Evolutionary conservation across 2,113 vertebrate genomes (phyloP).

Genomic region (Balaenoptera acutorostrata): DNA sequence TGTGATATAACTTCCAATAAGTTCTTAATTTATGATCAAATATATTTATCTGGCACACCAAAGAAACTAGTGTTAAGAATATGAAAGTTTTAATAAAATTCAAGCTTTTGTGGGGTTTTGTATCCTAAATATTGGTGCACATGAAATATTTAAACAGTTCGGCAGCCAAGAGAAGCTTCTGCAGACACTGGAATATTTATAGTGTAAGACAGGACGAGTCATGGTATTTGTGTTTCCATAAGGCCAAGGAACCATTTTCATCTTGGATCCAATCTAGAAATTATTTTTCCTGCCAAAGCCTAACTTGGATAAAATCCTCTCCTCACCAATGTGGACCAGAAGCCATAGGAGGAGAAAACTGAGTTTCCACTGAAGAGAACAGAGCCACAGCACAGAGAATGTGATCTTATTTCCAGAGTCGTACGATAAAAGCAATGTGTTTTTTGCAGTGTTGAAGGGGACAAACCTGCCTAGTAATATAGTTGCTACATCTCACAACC

Average conservation of each 20-base stretch:
- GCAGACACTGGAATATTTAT: constrained; percentile 59
- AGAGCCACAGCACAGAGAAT: constrained; percentile 27
- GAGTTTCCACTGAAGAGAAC: constrained; percentile 56
- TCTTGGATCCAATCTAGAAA: constrained; percentile 53
- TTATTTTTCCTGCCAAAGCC: constrained; percentile 49
- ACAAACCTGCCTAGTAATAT: neutral
- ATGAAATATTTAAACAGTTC: constrained; percentile 45
- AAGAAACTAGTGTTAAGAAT: constrained; percentile 19
- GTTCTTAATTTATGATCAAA: constrained; percentile 31
- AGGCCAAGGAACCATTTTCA: constrained; percentile 48
- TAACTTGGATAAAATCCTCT: constrained; percentile 60
- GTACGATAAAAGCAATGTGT: neutral
- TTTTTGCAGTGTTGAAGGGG: neutral
- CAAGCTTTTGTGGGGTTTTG: neutral
- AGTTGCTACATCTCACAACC: neutral
- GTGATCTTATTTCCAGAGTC: constrained; percentile 46
- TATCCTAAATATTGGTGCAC: neutral
- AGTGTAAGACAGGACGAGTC: constrained; percentile 55
- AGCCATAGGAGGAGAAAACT: constrained; percentile 52
- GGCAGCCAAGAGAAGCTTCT: constrained; percentile 52
- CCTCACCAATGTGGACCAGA: constrained; percentile 34
- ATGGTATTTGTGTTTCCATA: constrained; percentile 64
- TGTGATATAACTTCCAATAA: neutral
- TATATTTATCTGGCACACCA: neutral
- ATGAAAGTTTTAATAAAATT: constrained; percentile 31